Conservation (phyloP, 2,888 invertebrate genomes). For the Melikaiella ostensackeni region DNA sequence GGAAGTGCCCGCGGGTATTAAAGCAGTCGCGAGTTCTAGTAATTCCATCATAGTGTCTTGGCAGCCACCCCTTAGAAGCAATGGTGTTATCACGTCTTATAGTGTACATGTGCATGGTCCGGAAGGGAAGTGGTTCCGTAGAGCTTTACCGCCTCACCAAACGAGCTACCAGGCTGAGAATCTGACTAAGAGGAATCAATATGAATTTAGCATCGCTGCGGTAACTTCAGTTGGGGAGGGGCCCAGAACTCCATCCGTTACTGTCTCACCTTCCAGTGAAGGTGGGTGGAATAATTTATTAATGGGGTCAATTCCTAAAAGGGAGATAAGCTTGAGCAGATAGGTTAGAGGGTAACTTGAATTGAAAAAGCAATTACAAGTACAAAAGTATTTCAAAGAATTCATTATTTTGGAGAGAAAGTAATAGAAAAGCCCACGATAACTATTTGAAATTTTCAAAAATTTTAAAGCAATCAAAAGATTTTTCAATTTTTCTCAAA, state of each 20-base stretch:
- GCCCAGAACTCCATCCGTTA: slow-evolving; percentile 74
- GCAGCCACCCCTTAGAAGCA: slow-evolving; percentile 90
- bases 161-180: slow-evolving; percentile 74
- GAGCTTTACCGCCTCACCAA: slow-evolving; percentile 69
- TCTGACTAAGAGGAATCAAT: slow-evolving; percentile 75
- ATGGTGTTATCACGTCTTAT: slow-evolving; percentile 81
- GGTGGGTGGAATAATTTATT: slow-evolving; percentile 59
- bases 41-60: slow-evolving; percentile 93
- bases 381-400: too few species aligned
- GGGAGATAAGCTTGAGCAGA: background rate
- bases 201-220: slow-evolving; percentile 77
- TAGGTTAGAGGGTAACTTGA: background rate
- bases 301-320: too few species aligned
- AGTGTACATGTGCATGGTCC: slow-evolving; percentile 72
- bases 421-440: too few species aligned
- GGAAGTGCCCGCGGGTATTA: slow-evolving; percentile 92
- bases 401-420: too few species aligned
- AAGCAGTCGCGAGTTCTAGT: slow-evolving; percentile 91
- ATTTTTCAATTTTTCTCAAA: too few species aligned
- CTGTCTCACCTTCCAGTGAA: slow-evolving; percentile 77
- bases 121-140: slow-evolving; percentile 72
- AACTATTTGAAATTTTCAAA: too few species aligned
- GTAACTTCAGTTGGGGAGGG: slow-evolving; percentile 76
- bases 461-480: too few species aligned
- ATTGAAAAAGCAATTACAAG: too few species aligned